These are phyloP conservation scores for Hydrochoerus hydrochaeris DNA, from an alignment of 2,113 vertebrate genomes.

Conservation along the genomic window DNA sequence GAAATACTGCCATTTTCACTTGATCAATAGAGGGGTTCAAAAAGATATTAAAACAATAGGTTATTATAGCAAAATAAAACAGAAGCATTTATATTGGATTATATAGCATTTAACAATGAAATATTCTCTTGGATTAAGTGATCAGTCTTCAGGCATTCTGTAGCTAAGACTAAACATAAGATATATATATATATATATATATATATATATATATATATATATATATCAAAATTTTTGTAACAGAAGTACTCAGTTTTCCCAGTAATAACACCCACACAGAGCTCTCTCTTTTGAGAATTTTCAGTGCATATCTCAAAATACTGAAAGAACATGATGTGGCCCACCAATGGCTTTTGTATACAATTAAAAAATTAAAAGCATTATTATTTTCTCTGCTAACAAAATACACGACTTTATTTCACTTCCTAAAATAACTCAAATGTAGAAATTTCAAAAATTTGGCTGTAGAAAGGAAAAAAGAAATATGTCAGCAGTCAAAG, in stretches of 20 bases:
- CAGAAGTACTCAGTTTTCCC: not conserved
- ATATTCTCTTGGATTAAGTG: not conserved
- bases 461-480: not conserved
- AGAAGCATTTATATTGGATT: not conserved
- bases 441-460: not conserved
- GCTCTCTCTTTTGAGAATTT: not conserved
- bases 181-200: not conserved
- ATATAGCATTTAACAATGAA: not conserved
- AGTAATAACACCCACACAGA: not conserved
- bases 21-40: constrained; percentile 59
- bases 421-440: not conserved
- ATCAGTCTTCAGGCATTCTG: not conserved
- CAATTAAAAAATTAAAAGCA: not conserved
- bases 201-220: not conserved
- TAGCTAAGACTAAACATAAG: not conserved
- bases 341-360: not conserved
- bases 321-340: not conserved
- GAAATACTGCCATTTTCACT: constrained; percentile 64
- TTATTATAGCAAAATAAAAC: constrained; percentile 10
- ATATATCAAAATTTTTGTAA: not conserved
- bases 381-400: not conserved
- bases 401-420: not conserved
- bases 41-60: constrained; percentile 46
- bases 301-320: not conserved
- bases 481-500: not conserved